These are phyloP conservation scores for Macquaria australasica DNA, from an alignment of 2,113 vertebrate genomes.

Conservation along the genomic window DNA sequence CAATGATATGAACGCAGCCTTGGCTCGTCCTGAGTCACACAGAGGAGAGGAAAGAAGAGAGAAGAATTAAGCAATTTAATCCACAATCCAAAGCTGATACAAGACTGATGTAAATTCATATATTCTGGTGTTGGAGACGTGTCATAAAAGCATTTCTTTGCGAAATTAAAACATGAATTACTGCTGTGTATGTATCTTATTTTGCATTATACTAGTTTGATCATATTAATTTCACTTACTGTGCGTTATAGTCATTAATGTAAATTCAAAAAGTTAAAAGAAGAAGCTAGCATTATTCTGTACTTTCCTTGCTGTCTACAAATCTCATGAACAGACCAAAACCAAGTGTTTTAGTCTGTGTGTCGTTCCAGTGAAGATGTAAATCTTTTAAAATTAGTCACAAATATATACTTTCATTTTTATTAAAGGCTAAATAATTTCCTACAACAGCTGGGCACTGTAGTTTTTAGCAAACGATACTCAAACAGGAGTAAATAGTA, in stretches of 20 bases:
- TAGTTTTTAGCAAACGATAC: background rate
- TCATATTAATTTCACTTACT: background rate
- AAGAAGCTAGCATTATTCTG: background rate
- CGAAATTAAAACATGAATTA: background rate
- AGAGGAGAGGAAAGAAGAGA: background rate
- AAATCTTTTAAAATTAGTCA: no score
- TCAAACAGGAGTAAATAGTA: background rate
- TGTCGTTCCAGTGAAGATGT: background rate
- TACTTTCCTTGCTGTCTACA: background rate
- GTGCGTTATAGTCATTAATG: background rate
- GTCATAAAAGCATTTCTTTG: background rate
- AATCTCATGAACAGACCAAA: background rate
- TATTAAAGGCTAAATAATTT: background rate
- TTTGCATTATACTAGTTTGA: no score
- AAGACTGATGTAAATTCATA: background rate
- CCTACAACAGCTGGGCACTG: background rate
- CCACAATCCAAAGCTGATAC: background rate
- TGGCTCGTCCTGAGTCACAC: conserved; percentile 88
- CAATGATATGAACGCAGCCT: conserved; percentile 93
- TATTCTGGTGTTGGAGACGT: background rate
- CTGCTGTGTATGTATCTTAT: background rate
- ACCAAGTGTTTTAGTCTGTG: background rate
- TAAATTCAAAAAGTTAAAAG: background rate
- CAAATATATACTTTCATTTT: background rate
- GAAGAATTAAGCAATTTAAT: background rate